phyloP scores from a whole-genome alignment of 2,113 vertebrate genomes.

The Gnathonemus echidnorhynchus region DNA sequence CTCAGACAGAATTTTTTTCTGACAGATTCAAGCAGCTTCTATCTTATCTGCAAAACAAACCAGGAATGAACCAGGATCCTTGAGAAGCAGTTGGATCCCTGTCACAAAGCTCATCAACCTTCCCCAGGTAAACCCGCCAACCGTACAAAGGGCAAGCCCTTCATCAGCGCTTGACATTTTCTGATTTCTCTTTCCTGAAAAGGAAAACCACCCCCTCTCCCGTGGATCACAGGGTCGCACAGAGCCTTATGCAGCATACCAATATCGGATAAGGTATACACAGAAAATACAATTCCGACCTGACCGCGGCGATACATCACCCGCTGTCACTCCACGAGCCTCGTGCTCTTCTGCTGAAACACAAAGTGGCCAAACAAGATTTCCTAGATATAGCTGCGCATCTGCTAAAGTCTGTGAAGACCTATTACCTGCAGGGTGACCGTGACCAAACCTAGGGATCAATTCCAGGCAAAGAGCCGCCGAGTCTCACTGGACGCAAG shows the following conservation, averaged over 20 bases:
- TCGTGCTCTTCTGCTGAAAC: too few species aligned
- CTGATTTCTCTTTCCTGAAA: not conserved
- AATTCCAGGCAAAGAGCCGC: not conserved
- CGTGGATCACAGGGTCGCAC: not conserved
- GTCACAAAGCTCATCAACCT: constrained; percentile 5
- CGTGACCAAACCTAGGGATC: not conserved
- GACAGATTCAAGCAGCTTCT: not conserved
- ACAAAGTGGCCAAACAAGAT: not conserved
- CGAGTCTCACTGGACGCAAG: not conserved
- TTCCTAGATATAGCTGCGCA: not conserved
- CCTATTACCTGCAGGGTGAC: not conserved
- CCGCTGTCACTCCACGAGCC: not conserved
- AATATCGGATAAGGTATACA: not conserved
- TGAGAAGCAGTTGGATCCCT: not conserved
- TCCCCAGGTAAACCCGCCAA: not conserved
- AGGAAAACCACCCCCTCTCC: not conserved
- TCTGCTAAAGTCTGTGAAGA: not conserved
- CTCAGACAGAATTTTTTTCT: constrained; percentile 1
- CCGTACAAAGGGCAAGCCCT: not conserved
- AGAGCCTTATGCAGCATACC: not conserved
- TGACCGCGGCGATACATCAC: not conserved
- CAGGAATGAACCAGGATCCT: not conserved
- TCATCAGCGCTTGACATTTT: not conserved
- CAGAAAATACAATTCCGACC: not conserved
- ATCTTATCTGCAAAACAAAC: constrained; percentile 4